These are phyloP conservation scores for Norana najaformis DNA, from an alignment of 2,888 invertebrate species.

Conservation along the genomic window DNA sequence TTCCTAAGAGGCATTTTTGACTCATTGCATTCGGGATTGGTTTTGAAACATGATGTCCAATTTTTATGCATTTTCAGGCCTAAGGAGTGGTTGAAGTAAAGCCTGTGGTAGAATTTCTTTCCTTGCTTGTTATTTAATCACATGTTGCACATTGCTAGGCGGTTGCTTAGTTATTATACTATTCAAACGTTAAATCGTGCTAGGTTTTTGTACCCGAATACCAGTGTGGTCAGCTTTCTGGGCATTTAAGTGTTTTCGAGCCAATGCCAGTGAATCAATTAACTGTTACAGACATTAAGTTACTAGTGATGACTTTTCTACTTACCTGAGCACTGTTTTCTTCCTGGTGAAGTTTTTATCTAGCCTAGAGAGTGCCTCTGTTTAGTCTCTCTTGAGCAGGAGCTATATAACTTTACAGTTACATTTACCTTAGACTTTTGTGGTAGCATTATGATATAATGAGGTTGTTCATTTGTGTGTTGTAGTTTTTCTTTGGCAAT, in stretches of 20 bases:
- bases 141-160: too few species aligned
- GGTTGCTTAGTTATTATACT: background rate
- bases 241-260: background rate
- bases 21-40: too few species aligned
- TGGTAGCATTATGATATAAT: background rate
- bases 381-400: background rate
- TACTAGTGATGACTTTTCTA: background rate
- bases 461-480: slow-evolving; percentile 52
- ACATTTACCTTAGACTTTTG: background rate
- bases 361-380: background rate
- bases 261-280: background rate
- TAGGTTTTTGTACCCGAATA: background rate
- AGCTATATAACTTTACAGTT: background rate
- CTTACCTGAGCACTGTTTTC: too few species aligned
- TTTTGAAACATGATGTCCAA: too few species aligned
- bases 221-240: background rate
- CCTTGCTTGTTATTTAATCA: too few species aligned
- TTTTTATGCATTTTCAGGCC: too few species aligned
- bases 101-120: too few species aligned
- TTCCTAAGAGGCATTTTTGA: too few species aligned
- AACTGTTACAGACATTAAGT: background rate
- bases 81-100: too few species aligned
- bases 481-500: slow-evolving; percentile 92
- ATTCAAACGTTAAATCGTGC: background rate
- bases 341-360: background rate